Percentiles rank a stretch among this genome's conserved stretches.
Conservation (phyloP, 2,113 vertebrate genomes). For the Eublepharis macularius region DNA sequence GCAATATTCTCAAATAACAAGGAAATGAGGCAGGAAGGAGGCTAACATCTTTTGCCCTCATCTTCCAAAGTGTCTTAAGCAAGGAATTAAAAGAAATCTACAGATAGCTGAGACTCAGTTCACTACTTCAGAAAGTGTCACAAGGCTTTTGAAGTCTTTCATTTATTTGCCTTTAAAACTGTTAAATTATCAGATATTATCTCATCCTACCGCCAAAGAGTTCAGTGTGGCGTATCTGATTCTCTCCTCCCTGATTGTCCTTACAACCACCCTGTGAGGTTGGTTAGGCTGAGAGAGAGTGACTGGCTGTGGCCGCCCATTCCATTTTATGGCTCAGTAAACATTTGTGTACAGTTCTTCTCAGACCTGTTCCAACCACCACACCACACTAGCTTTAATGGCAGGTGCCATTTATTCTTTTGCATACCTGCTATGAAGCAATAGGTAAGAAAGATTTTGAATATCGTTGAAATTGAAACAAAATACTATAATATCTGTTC, state of each 20-base stretch:
- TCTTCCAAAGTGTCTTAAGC: slow-evolving; percentile 5
- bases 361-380: too few species aligned
- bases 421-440: not conserved
- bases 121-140: not conserved
- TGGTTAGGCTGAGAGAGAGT: too few species aligned
- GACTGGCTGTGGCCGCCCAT: too few species aligned
- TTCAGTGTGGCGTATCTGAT: too few species aligned
- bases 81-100: not conserved
- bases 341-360: too few species aligned
- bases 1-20: not conserved
- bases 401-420: not conserved
- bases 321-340: too few species aligned
- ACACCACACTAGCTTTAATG: not conserved
- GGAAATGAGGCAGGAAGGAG: not conserved
- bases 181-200: not conserved
- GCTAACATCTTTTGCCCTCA: not conserved
- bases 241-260: too few species aligned
- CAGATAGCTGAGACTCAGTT: not conserved
- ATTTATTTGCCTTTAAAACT: not conserved
- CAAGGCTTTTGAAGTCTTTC: slow-evolving; percentile 8
- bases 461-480: not conserved
- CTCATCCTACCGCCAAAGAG: too few species aligned
- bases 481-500: not conserved
- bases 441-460: not conserved
- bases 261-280: too few species aligned